Base-by-base conservation (phyloP, 2,797 vertebrate genomes). In the Platalea minor region DNA sequence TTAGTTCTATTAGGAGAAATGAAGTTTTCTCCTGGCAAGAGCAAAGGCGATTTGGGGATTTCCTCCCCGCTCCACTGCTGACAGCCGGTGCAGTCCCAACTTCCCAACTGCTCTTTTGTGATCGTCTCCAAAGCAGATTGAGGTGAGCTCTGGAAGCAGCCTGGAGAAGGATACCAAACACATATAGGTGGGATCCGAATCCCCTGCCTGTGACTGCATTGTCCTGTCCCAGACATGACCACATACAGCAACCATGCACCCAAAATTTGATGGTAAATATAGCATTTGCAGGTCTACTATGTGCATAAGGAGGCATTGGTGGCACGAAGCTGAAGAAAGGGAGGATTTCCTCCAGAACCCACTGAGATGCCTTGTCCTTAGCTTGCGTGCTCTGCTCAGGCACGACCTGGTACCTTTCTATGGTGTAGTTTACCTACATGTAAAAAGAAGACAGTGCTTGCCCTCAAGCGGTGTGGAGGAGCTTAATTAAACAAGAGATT, bases 401-500 rank as follows among this genome's bases (percentile, higher is more conserved):
- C 88, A 65, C 73, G 78, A 33, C 65, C 45, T 92, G 57, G 80
- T 57, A 65, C 82, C 73, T 88, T 73, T 84, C 65, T 17, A 8
- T n/a, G 59, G n/a, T 91, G 39, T 35, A 43, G 76, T 78, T 95
- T 81, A 93, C 85, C 93, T 97, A 81, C 86, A 92, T 51, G 69
- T 68, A 92, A 91, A 96, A 91, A 25, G 76, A 89, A 92, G 89
- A 81, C 69, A 80, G 60, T n/a, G 50, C 57, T 89, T 90, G 61
- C 79, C 89, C 73, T 91, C 92, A 5, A 92, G 85, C 46, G 45
- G 53, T 89, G 70, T 43, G 64, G 65, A 93, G 65, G 64, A 88
- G 76, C 79, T 93, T 94, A 95, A 96, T 96, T 94, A 95, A 92
- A 89, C 33, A 91, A 79, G 88, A 92, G 65, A 88, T 85, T 85